Conservation (phyloP, 2,888 invertebrate genomes). For the Patella caerulea region DNA sequence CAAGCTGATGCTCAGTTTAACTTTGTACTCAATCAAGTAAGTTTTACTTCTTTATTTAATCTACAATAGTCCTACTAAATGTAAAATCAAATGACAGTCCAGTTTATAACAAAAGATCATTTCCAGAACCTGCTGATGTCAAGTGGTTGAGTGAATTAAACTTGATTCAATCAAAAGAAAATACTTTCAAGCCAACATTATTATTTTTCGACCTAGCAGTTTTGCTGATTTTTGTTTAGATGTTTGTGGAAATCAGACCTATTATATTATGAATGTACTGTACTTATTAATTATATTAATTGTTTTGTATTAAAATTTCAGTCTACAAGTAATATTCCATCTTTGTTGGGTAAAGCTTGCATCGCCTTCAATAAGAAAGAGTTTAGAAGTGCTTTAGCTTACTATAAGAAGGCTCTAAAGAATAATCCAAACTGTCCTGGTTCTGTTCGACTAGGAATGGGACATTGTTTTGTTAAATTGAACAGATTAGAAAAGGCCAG, state of each 20-base stretch:
- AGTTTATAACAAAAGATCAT: too few relatives aligned
- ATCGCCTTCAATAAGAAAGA: conserved; percentile 97
- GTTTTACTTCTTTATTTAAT: neutral
- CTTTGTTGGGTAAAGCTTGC: conserved; percentile 97
- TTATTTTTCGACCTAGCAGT: too few relatives aligned
- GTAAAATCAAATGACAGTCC: too few relatives aligned
- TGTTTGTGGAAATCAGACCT: too few relatives aligned
- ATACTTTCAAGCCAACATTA: too few relatives aligned
- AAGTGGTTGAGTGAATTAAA: too few relatives aligned
- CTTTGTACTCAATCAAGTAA: conserved; percentile 88
- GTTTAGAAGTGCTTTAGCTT: conserved; percentile 93
- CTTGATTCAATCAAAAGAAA: too few relatives aligned
- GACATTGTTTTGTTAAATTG: conserved; percentile 97
- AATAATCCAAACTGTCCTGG: conserved; percentile 98
- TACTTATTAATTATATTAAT: too few relatives aligned
- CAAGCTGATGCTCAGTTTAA: conserved; percentile 99
- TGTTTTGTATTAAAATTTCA: conserved; percentile 37
- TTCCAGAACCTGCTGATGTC: neutral
- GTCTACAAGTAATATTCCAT: conserved; percentile 92
- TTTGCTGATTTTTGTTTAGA: too few relatives aligned
- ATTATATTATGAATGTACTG: too few relatives aligned
- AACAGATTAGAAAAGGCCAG: conserved; percentile 95
- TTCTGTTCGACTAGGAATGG: conserved; percentile 96
- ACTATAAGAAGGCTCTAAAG: conserved; percentile 96
- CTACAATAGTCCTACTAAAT: too few relatives aligned